Evolutionary conservation across 2,888 invertebrate species (phyloP), one percentile per base, ranked within the genome.

Genomic region (Bhutanitis thaidina): DNA sequence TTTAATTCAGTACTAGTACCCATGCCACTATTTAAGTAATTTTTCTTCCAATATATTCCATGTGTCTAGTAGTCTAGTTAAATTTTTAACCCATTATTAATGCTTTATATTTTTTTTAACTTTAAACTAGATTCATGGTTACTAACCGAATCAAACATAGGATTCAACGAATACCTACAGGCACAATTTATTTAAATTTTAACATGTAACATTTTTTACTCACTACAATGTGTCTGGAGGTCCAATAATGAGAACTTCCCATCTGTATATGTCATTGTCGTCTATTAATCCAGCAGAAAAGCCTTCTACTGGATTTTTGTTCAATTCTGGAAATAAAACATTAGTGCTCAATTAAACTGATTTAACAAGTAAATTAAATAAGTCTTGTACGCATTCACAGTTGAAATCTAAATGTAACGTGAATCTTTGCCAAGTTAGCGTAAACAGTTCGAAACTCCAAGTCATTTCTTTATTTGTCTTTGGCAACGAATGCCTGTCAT

Each of bases 241-340:
- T 71, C 99, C 99, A 90, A 99, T 98, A 83, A 99, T 98, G 72
- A 99, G 94, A 70, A 99, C 98, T 93, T 99, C 98, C 99, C 99
- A 99, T 92, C 97, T 94, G 91, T 97, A 99, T 87, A 99, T 98
- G 91, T 99, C 98, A 93, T 97, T 96, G 92, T 99, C 99, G 91
- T 99, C 98, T 88, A 98, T 97, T 70, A 99, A 93, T 70, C 99
- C 99, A 88, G 99, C 99, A 90, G 99, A 99, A 93, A 99, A 99
- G 72, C 99, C 99, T 93, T 99, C 98, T 49, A 99, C 98, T 80
- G 99, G 98, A 93, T 98, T 98, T 91, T 98, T 98, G 90, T 97
- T 97, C 80, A 99, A 90, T 93, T 99, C 99, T 98, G 92, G 67
- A 94, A 93, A 69, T 34, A 1, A 3, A 20, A 27, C 10, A 44